These are phyloP conservation scores for Symphodus melops DNA, from an alignment of 2,113 vertebrate species.

Conservation along the genomic window DNA sequence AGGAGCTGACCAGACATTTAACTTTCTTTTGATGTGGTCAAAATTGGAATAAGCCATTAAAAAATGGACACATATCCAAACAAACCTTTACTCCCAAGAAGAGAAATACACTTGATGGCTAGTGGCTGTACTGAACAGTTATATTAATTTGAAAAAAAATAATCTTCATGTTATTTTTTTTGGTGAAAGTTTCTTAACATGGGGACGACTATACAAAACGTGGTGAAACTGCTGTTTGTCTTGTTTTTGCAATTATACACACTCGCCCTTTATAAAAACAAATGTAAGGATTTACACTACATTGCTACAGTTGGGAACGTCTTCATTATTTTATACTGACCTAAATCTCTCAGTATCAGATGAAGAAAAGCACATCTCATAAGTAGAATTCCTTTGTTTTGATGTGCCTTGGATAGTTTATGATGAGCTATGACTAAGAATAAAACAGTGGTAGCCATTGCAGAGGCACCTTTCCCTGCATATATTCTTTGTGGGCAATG, in stretches of 20 bases:
- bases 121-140: neutral
- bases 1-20: neutral
- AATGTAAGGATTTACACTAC: conserved; percentile 5
- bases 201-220: neutral
- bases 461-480: conserved; percentile 37
- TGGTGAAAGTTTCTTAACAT: conserved; percentile 4
- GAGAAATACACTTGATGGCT: conserved; percentile 20
- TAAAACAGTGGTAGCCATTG: conserved; percentile 50
- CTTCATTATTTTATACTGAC: conserved; percentile 3
- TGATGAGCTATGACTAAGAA: conserved; percentile 32
- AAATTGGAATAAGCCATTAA: neutral
- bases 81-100: neutral
- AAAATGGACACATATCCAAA: neutral
- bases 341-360: conserved; percentile 17
- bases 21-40: neutral
- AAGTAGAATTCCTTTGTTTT: conserved; percentile 15
- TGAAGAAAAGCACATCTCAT: conserved; percentile 20
- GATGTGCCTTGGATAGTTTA: conserved; percentile 7
- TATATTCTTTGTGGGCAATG: conserved; percentile 1
- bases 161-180: conserved; percentile 11
- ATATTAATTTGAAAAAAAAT: neutral
- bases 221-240: neutral
- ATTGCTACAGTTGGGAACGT: conserved; percentile 53
- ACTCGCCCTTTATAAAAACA: conserved; percentile 1
- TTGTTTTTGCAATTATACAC: neutral